Conservation (phyloP, 2,888 invertebrate species). For the Drosophila mimetica region DNA sequence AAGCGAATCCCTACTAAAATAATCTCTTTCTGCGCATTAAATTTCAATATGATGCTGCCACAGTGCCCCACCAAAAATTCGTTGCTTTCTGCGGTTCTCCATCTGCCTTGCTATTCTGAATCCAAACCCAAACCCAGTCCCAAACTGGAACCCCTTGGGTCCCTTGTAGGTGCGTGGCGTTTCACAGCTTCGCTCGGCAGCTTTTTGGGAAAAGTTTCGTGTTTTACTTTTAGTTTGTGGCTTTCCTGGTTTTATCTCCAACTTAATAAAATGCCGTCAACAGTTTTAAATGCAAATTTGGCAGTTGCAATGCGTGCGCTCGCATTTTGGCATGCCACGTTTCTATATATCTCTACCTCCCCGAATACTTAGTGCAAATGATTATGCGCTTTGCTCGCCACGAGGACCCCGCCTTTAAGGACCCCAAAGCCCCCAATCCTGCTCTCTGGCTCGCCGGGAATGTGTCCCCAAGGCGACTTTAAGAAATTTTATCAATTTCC, state of each 20-base stretch:
- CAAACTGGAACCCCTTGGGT: slow-evolving; percentile 1
- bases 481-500: slow-evolving; percentile 78
- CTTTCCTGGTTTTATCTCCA: slow-evolving; percentile 81
- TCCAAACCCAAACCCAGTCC: background rate
- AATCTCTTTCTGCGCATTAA: background rate
- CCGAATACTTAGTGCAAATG: slow-evolving; percentile 66
- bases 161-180: slow-evolving; percentile 54
- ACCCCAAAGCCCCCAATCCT: slow-evolving; percentile 11
- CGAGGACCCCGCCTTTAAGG: slow-evolving; percentile 64
- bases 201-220: slow-evolving; percentile 74
- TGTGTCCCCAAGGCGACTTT: slow-evolving; percentile 58
- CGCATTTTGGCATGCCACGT: slow-evolving; percentile 1
- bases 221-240: slow-evolving; percentile 79
- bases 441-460: slow-evolving; percentile 26
- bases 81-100: slow-evolving; percentile 32
- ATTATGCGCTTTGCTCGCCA: slow-evolving; percentile 66
- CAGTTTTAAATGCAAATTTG: slow-evolving; percentile 80
- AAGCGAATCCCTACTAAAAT: background rate
- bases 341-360: slow-evolving; percentile 7
- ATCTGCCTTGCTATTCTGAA: slow-evolving; percentile 11
- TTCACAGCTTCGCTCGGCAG: slow-evolving; percentile 76
- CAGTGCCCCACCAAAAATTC: slow-evolving; percentile 24
- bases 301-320: slow-evolving; percentile 57
- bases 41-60: slow-evolving; percentile 4
- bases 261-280: slow-evolving; percentile 80